These are phyloP conservation scores for Micropterix aruncella DNA, from an alignment of 2,888 invertebrate genomes.

Conservation along the genomic window DNA sequence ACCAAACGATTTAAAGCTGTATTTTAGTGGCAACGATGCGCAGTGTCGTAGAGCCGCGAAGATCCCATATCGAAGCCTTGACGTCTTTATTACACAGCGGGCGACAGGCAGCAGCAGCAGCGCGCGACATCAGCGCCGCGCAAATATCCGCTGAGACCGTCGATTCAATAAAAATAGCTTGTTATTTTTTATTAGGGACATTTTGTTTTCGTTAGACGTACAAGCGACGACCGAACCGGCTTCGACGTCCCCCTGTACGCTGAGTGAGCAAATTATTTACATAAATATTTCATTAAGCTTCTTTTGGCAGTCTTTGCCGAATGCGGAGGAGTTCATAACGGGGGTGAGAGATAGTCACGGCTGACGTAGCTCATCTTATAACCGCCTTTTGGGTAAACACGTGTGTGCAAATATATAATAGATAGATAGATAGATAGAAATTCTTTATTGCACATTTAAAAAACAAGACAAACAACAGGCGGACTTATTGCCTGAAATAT, in stretches of 20 bases:
- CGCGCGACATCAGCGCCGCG: background rate
- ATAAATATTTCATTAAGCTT: background rate
- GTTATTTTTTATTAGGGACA: background rate
- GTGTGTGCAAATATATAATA: too few relatives aligned
- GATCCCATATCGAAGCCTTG: background rate
- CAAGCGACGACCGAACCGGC: background rate
- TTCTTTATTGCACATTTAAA: too few relatives aligned
- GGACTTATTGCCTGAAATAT: too few relatives aligned
- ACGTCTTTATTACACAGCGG: background rate
- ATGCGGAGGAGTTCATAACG: too few relatives aligned
- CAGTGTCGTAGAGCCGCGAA: background rate
- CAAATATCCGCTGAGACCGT: background rate
- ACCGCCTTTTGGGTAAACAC: too few relatives aligned
- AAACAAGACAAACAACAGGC: too few relatives aligned
- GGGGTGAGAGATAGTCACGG: too few relatives aligned
- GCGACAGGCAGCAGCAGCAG: background rate
- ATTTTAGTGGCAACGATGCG: too few relatives aligned
- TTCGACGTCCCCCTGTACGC: background rate
- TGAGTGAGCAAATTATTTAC: background rate
- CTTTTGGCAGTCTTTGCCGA: background rate
- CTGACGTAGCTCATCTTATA: too few relatives aligned
- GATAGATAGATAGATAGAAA: too few relatives aligned
- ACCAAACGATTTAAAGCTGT: too few relatives aligned
- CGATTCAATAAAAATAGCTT: background rate
- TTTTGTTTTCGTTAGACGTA: background rate